Base-by-base conservation (phyloP, 2,888 invertebrate species). In the Pristionchus fissidentatus region DNA sequence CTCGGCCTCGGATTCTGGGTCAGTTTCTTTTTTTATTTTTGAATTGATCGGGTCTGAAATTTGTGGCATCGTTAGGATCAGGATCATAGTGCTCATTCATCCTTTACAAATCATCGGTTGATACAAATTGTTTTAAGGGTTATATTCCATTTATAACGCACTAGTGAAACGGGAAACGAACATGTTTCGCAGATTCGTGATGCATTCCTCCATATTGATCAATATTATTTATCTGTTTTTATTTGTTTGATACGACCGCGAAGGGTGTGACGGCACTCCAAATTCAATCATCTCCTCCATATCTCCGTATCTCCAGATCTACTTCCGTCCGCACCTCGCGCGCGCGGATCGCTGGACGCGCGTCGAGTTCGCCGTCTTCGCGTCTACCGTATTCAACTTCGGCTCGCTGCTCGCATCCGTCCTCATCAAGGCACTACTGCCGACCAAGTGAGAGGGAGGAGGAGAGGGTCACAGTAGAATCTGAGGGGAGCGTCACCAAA, bases 391-490 rank as follows among this genome's bases (percentile, higher is more conserved):
- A 35, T 96, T 97, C 94, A 96, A 96, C 87, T 95, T 97, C 92
- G 97, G 97, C 22, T 96, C 97, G 0, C 95, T 97, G 75, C 94
- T 97, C 84, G 93, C 95, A 86, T 97, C 97, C 96, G 97, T 97
- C 13, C 95, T 97, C 55, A 93, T 96, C 60, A 95, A 96, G 92
- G 95, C 95, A 88, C 94, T 96, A 55, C 93, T 97, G 73, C 96
- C 96, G 0, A 94, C 95, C 87, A 95, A 95, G 88, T 89, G 78
- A 78, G 78, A 22, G 3, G 19, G 10, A 2, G 70, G 66, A 3
- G 29, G 66, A 5, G 38, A 66, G 1, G 66, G 49, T 10, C n/a
- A n/a, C n/a, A n/a, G n/a, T n/a, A n/a, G n/a, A n/a, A n/a, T n/a
- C n/a, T 49, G 49, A 10, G 49, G 49, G 13, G 49, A 49, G 13